Evolutionary conservation across 1,140 invertebrate genomes (phyloP).

Genomic region (Temnothorax curvispinosus): DNA sequence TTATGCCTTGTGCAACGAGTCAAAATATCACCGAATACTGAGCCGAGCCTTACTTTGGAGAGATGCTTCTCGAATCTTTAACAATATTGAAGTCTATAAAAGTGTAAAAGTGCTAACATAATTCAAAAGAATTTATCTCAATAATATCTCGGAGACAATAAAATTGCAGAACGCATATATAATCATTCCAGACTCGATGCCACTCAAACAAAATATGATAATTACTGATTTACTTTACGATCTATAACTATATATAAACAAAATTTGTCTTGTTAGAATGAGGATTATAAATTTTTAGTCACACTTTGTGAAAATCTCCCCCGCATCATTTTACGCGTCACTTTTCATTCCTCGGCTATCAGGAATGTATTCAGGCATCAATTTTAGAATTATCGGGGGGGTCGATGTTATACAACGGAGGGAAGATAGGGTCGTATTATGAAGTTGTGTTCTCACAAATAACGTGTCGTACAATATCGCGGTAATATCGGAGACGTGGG

Average conservation of each 20-base stretch:
- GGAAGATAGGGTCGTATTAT: slow-evolving; percentile 50
- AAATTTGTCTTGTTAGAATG: neutral
- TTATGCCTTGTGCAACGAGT: too few species aligned
- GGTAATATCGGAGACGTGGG: slow-evolving; percentile 39
- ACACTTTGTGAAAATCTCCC: neutral
- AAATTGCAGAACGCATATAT: neutral
- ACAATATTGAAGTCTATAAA: neutral
- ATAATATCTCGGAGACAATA: neutral
- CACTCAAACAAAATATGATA: neutral
- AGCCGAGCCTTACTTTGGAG: too few species aligned
- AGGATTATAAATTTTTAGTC: neutral
- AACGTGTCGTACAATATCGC: slow-evolving; percentile 49
- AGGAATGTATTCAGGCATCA: slow-evolving; percentile 12
- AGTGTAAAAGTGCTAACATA: neutral
- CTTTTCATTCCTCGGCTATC: neutral
- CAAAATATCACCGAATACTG: too few species aligned
- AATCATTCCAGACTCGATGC: neutral
- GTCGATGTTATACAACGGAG: slow-evolving; percentile 16
- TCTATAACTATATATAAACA: neutral
- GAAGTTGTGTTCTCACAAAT: slow-evolving; percentile 43
- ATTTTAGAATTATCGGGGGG: slow-evolving; percentile 46
- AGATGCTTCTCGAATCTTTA: too few species aligned
- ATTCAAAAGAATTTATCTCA: neutral
- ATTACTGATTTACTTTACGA: neutral
- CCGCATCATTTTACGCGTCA: neutral